A percentile compares a stretch with the other conserved stretches of the same genome.
Conservation (phyloP, 2,888 invertebrate species). For the Selenia dentaria region DNA sequence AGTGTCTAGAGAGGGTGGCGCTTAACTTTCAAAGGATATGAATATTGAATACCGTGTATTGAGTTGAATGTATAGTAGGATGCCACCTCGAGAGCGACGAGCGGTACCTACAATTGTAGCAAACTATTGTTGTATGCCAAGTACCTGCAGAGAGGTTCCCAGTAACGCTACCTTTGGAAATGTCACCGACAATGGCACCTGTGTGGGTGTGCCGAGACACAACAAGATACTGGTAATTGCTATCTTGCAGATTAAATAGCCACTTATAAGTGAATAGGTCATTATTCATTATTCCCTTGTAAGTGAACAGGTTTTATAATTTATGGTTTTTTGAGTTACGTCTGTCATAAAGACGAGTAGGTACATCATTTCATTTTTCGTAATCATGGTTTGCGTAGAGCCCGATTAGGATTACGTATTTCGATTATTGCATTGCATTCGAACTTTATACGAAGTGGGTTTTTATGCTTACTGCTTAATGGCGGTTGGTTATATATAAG, state of each 20-base stretch:
- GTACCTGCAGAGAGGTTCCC: conserved; percentile 26
- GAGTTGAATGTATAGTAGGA: conserved; percentile 40
- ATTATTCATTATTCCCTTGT: too few species aligned
- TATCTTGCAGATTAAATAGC: conserved; percentile 32
- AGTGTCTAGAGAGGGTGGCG: conserved; percentile 64
- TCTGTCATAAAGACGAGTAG: too few species aligned
- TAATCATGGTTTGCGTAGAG: too few species aligned
- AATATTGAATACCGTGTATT: conserved; percentile 40
- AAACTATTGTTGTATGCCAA: conserved; percentile 5
- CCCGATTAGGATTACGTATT: too few species aligned
- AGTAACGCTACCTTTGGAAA: conserved; percentile 24
- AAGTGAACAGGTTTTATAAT: conserved; percentile 16
- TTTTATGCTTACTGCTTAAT: too few species aligned
- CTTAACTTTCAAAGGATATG: conserved; percentile 61
- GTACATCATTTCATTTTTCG: too few species aligned
- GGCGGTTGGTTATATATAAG: too few species aligned
- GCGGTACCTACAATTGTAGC: conserved; percentile 36
- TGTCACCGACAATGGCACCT: conserved; percentile 45
- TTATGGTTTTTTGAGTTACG: conserved; percentile 1
- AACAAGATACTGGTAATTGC: conserved; percentile 44
- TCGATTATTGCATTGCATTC: too few species aligned
- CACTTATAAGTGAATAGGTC: conserved; percentile 15
- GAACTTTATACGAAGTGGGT: too few species aligned
- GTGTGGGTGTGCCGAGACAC: conserved; percentile 50
- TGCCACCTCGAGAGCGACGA: conserved; percentile 44